Conservation (phyloP, 2,888 invertebrate species). For the Pimpla rufipes region DNA sequence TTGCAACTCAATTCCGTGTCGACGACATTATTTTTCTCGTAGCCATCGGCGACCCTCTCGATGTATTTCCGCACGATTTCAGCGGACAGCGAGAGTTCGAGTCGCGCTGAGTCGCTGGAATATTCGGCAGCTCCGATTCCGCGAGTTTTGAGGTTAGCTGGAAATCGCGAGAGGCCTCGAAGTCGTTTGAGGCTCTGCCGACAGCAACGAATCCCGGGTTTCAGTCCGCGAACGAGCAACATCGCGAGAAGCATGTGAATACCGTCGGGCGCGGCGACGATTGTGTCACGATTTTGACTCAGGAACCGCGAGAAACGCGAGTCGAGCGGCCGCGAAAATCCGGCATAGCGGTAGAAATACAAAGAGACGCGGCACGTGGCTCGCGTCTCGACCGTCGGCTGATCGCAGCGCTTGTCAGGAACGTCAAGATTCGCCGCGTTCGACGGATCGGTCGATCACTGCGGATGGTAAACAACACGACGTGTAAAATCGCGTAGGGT, state of each 20-base stretch:
- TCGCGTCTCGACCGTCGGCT: constrained; percentile 25
- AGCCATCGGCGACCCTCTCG: constrained; percentile 70
- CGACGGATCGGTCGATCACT: background rate
- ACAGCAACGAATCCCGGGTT: constrained; percentile 19
- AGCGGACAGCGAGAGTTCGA: constrained; percentile 50
- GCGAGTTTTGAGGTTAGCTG: constrained; percentile 57
- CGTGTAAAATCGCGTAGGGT: background rate
- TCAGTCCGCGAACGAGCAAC: constrained; percentile 44
- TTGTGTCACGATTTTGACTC: background rate
- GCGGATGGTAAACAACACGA: background rate
- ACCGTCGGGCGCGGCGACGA: background rate
- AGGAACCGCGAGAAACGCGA: background rate
- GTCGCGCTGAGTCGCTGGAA: constrained; percentile 13
- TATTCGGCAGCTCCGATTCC: background rate
- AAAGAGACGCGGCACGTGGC: constrained; percentile 45
- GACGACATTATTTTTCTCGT: constrained; percentile 47
- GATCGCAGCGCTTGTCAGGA: constrained; percentile 47
- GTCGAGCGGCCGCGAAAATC: background rate
- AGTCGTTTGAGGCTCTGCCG: constrained; percentile 26
- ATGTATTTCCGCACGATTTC: constrained; percentile 73
- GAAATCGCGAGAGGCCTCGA: background rate
- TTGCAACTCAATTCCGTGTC: constrained; percentile 62
- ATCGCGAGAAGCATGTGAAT: constrained; percentile 51
- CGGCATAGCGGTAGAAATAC: background rate
- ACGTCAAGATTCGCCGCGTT: background rate